Evolutionary conservation across 2,888 invertebrate species (phyloP), one percentile per base, ranked within the genome.

Genomic region (Cheilosia urbana): DNA sequence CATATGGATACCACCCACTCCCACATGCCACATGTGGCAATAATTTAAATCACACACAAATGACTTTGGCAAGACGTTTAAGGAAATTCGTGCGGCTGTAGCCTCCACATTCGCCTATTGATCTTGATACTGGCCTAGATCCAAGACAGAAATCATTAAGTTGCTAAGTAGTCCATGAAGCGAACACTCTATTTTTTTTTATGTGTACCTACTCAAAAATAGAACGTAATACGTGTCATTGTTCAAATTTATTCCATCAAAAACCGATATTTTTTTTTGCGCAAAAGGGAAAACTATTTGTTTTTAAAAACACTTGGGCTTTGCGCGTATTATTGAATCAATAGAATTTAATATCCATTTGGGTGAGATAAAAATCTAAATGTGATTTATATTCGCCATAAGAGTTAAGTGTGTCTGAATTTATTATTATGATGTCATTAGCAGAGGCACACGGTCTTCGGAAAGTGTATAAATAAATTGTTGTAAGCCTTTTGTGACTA

Each of bases 401-500:
- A 55, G n/a, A n/a, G n/a, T n/a, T 15, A 24, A 24, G 51, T 51
- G 51, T 13, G 51, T 2, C 24, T 51, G 24, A 34, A 34, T 19
- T 57, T 37, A 37, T 37, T 51, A 4, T 51, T 19, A 57, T 57
- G 57, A 57, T 57, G 57, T 57, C 57, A 57, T 57, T 30, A 37
- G 37, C 30, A 27, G 13, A 55, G 34, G 55, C 53, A 15, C 13
- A 37, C 24, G 13, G 4, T 51, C 15, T 21, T 21, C 24, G 13
- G 21, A 24, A 21, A 24, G 21, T 15, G 11, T 15, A 24, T 51
- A 27, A 24, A 51, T 51, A 51, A 57, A 37, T 37, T 19, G 19
- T 37, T 34, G 13, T 4, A 13, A 34, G 19, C 57, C 57, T 34
- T 37, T 37, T 57, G 19, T 11, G 37, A 34, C 34, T 5, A 51